A percentile compares a stretch with the other conserved stretches of the same genome.
Conservation (phyloP, 1,140 invertebrate genomes). For the Drosophila pruinosa region DNA sequence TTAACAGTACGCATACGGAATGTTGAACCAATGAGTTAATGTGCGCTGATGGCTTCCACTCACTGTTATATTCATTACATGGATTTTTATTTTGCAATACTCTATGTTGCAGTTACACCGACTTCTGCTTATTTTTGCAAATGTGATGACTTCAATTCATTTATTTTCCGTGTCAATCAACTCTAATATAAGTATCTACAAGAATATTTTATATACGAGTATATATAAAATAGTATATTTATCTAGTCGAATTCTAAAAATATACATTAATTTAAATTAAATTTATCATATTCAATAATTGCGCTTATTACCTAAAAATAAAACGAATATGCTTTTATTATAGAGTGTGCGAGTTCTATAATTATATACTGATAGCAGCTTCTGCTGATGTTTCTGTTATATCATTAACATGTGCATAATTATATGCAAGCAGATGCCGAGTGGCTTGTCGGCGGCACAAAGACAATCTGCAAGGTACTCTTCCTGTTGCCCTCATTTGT, state of each 20-base stretch:
- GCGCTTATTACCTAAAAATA: neutral
- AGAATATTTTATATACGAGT: too few relatives aligned
- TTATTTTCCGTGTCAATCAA: too few relatives aligned
- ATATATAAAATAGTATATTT: too few relatives aligned
- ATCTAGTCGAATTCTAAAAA: too few relatives aligned
- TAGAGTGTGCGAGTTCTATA: neutral
- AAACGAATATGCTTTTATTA: neutral
- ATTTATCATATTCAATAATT: too few relatives aligned
- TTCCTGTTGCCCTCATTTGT: constrained; percentile 47
- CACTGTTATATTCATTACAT: constrained; percentile 10
- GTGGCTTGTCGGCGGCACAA: constrained; percentile 47
- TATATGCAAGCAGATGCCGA: constrained; percentile 54
- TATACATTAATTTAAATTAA: too few relatives aligned
- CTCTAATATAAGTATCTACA: too few relatives aligned
- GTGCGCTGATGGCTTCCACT: constrained; percentile 2
- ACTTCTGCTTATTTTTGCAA: neutral
- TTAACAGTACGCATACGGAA: constrained; percentile 58
- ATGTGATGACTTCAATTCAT: too few relatives aligned
- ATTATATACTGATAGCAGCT: neutral
- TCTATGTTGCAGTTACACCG: neutral
- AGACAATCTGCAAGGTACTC: constrained; percentile 55
- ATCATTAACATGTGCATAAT: constrained; percentile 59
- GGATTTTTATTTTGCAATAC: neutral
- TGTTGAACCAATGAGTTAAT: constrained; percentile 33
- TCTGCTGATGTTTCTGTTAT: constrained; percentile 14